Evolutionary conservation across 2,888 invertebrate species (phyloP), one percentile per base, ranked within the genome.

Genomic region (Tribolium freemani): DNA sequence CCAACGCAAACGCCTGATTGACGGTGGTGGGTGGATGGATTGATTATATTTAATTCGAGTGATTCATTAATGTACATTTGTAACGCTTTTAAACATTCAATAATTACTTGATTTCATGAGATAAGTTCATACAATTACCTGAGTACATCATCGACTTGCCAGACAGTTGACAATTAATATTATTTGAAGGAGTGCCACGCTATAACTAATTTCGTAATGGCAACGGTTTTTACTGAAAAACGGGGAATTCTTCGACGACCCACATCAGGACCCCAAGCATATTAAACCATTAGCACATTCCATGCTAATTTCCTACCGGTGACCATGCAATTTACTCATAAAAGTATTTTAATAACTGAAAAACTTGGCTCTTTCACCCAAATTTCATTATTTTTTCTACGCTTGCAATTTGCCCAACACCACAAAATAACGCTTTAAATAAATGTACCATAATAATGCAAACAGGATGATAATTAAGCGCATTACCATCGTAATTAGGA

Each of bases 51-150:
- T 75, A 77, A 77, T 77, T 71, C 57, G 73, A 76, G 73, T 75
- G 77, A 71, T 69, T 77, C 76, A 76, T 75, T 76, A 76, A 76
- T 73, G 73, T 50, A 69, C 72, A 71, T 73, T 71, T 71, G 76
- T 71, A 64, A 57, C 72, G 60, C 71, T 75, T 71, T 75, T 60
- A 72, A 74, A 73, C 76, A 76, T 78, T 77, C 78, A 78, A 81
- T 84, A 83, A 84, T 83, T 81, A 82, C 83, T 77, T 80, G 84
- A 84, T 84, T 83, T 83, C 84, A 83, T 83, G 84, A 82, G 84
- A 84, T 84, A 84, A 83, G 80, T 76, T 70, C 74, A 74, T 75
- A 76, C 81, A 81, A 82, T 81, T 80, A 79, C 77, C 76, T 73
- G 74, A 71, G 71, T 71, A 71, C 71, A 74, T 71, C 71, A 74